Conservation (phyloP, 2,797 vertebrate species). For the Phalanger gymnotis region DNA sequence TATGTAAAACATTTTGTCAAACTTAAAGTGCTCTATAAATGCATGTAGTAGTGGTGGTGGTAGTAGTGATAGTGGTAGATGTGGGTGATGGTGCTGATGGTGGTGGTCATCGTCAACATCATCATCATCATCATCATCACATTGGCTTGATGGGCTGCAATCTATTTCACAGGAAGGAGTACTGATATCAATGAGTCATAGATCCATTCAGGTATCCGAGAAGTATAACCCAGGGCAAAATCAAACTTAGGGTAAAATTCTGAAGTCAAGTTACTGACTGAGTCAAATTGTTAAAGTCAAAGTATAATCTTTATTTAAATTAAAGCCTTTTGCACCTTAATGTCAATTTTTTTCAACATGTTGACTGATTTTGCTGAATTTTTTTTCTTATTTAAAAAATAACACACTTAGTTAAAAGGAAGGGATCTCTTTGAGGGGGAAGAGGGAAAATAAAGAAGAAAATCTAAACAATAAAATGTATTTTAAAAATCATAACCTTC, state of each 20-base stretch:
- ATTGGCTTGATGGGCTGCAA: neutral
- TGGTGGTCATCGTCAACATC: neutral
- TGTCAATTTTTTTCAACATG: neutral
- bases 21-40: neutral
- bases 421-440: neutral
- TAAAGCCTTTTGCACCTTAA: neutral
- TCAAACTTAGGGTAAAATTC: neutral
- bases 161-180: neutral
- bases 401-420: neutral
- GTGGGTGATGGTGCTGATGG: too few species aligned
- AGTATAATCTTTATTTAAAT: neutral
- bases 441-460: neutral
- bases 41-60: neutral
- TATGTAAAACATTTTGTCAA: neutral
- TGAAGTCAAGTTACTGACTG: conserved; percentile 37
- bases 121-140: neutral
- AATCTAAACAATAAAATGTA: neutral
- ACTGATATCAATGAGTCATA: neutral
- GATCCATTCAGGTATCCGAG: too few species aligned
- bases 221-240: too few species aligned
- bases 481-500: neutral
- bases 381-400: neutral
- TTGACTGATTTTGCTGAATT: neutral
- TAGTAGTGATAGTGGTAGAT: neutral
- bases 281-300: neutral